Evolutionary conservation across 1,140 invertebrate species (phyloP).

Genomic region (Adelges cooleyi): DNA sequence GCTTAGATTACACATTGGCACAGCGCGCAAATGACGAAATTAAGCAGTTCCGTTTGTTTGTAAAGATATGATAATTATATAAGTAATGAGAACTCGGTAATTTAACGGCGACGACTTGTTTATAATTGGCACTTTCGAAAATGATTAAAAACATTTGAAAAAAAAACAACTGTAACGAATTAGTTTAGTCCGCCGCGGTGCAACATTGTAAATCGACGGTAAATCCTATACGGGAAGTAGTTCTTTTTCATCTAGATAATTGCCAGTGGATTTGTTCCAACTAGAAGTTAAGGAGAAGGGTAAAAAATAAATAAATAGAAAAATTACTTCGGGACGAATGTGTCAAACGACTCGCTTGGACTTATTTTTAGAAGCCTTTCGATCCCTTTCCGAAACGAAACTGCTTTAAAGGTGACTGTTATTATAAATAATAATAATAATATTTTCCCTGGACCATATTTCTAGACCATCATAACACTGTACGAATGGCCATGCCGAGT

Average conservation of each 20-base stretch:
- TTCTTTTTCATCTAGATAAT: conserved; percentile 5
- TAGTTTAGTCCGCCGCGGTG: no score
- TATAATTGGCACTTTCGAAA: no score
- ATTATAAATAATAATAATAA: conserved; percentile 28
- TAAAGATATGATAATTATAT: no score
- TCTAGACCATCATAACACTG: conserved; percentile 2
- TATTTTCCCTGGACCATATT: background rate
- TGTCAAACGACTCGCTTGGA: background rate
- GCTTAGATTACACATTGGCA: no score
- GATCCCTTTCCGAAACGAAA: background rate
- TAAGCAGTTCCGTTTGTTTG: no score
- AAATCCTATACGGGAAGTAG: background rate
- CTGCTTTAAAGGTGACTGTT: background rate
- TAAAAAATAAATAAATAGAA: background rate
- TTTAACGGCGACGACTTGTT: no score
- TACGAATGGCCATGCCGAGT: conserved; percentile 9
- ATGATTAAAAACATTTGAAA: no score
- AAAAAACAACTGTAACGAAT: no score
- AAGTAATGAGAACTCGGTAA: no score
- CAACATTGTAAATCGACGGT: conserved; percentile 16
- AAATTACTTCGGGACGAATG: background rate
- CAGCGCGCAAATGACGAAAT: no score
- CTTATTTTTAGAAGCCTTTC: conserved; percentile 14
- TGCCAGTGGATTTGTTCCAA: conserved; percentile 17
- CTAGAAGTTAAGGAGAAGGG: background rate